Evolutionary conservation across 2,113 vertebrate species (phyloP), one percentile per base, ranked within the genome.

Genomic region (Xenotilapia caudafasciata): DNA sequence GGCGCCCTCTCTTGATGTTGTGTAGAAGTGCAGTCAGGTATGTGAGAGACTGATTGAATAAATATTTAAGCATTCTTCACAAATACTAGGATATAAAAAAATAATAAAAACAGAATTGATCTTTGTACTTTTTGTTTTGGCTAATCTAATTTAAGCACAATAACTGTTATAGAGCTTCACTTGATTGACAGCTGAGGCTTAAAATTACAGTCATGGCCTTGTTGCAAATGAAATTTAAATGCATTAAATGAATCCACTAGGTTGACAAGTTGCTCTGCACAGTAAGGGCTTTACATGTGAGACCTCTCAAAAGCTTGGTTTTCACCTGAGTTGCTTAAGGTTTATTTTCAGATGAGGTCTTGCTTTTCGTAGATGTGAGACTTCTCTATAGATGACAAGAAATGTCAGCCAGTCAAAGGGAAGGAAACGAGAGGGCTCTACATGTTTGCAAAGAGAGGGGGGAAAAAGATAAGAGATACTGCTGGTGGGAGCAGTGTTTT

Each of bases 1-100:
- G 83, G 86, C 62, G 33, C 93, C 93, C 93, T 88, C 95, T 85
- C 8, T 83, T 92, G 95, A 65, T 79, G 0, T 19, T 60, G 54
- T 60, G n/a, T 54, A 42, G 51, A 91, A 93, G 51, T 90, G 85
- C 93, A 90, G 83, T 21, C 4, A n/a, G 6, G 13, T 55, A 38
- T 13, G 38, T 11, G 2, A 26, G 79, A 31, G 33, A 65, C 2
- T 89, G 14, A 73, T 9, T 68, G 9, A 38, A 9, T 45, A 19
- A 83, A 19, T 49, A 62, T 62, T 19, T 11, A 13, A 35, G 2
- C 5, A 6, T 65, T 31, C 4, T 6, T 33, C 9, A 23, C 17
- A 82, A 54, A 65, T 21, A 38, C 26, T 21, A 26, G 28, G 21
- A 23, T 17, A 79, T 83, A 23, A 21, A 38, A 26, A 26, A n/a